Evolutionary conservation across 2,797 vertebrate genomes (phyloP), one percentile per base, ranked within the genome.

Genomic region (Sebastes nivosus): DNA sequence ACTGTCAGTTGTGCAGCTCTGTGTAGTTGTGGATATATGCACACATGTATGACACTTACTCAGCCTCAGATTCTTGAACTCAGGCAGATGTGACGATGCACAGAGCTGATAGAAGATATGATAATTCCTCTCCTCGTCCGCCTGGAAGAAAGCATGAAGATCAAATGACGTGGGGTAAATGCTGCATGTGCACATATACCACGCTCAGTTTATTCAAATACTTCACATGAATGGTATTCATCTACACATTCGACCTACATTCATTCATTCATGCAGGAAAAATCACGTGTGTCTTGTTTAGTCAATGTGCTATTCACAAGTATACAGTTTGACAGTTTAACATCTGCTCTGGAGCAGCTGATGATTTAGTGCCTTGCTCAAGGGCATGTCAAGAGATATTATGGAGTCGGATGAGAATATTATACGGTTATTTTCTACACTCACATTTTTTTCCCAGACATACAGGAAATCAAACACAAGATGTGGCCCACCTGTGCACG

Each of bases 71-170:
- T 83, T 93, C 94, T 97, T 97, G 93, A 97, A 97, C 89, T 99
- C 99, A 0, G 98, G 96, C 86, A 98, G 92, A 68, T 97, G 94
- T 83, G 97, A 95, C 68, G 98, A 99, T 83, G 98, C 98, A 95
- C 99, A 99, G 67, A 99, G 97, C 81, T 99, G 99, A 93, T 99
- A 99, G 94, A 99, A 99, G 92, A 99, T 96, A 79, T 99, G 99
- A 88, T 99, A 99, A 94, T 99, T 99, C 92, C 99, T 97, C 90
- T 99, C 99, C 50, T 99, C 98, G 67, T 99, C 98, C 70, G 99
- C 99, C 99, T 99, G 94, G 68, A 90, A 88, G 87, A 90, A 88
- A 93, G 72, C 76, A 88, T 14, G 76, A 77, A 84, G n/a, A 80
- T 13, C 2, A 67, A 1, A 67, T 34, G 22, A 59, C 2, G 22